phyloP scores from a whole-genome alignment of 2,888 invertebrate genomes.

The Gibbula magus region DNA sequence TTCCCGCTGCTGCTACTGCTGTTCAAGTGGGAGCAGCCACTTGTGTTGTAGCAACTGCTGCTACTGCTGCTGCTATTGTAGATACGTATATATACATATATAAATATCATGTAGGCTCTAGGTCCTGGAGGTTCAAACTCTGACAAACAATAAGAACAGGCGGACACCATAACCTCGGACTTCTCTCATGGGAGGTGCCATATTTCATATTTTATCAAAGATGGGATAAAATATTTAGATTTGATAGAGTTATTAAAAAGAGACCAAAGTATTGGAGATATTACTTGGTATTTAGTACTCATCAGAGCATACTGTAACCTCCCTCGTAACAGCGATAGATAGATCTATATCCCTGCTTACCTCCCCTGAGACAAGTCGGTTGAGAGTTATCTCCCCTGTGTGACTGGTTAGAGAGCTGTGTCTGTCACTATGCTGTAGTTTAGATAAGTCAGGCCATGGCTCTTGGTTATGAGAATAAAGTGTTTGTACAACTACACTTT shows the following conservation, averaged over 20 bases:
- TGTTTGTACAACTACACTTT: slow-evolving; percentile 21
- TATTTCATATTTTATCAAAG: too few relatives aligned
- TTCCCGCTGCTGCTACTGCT: slow-evolving; percentile 12
- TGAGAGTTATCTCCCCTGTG: neutral
- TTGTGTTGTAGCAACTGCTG: slow-evolving; percentile 2
- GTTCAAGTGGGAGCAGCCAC: neutral
- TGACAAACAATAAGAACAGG: too few relatives aligned
- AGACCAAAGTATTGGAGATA: too few relatives aligned
- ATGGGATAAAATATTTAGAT: too few relatives aligned
- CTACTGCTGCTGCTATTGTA: slow-evolving; percentile 14
- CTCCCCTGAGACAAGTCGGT: neutral
- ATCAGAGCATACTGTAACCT: too few relatives aligned
- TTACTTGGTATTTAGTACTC: too few relatives aligned
- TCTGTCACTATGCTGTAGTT: slow-evolving; percentile 19
- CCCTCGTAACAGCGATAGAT: too few relatives aligned
- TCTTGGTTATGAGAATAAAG: slow-evolving; percentile 19
- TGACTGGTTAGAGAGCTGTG: slow-evolving; percentile 15
- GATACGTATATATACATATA: slow-evolving; percentile 21
- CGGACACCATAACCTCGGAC: too few relatives aligned
- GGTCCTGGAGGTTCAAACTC: neutral
- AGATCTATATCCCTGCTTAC: neutral
- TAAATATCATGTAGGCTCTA: slow-evolving; percentile 21
- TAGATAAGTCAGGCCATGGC: slow-evolving; percentile 21
- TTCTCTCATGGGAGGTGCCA: too few relatives aligned
- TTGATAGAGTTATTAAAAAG: too few relatives aligned